Base-by-base conservation (phyloP, 2,797 vertebrate species). In the Aphelocoma californica region DNA sequence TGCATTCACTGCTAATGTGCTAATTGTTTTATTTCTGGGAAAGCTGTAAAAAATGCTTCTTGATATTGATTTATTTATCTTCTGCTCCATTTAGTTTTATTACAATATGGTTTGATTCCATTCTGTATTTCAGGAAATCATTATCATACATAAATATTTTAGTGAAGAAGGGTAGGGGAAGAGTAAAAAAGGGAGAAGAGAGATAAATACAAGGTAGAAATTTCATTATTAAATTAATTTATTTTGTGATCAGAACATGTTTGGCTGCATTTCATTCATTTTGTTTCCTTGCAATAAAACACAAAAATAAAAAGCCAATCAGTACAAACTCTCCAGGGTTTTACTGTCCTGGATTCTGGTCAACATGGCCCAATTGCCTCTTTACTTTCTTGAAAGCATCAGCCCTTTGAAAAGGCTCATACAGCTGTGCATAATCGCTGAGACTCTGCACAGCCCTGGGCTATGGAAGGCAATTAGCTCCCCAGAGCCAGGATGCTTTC, bases 11-110 rank as follows among this genome's bases (percentile, higher is more conserved):
- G 67, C 78, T 95, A 71, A 95, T 82, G 82, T 62, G 71, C 36
- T 96, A 93, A 85, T 92, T 95, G 86, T 90, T 96, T 96, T 93
- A 75, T 96, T 95, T 92, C 89, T 90, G 75, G 50, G 48, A 42
- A 95, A 77, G 80, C 20, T 83, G 56, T 87, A 73, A 88, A 91
- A 94, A 90, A 51, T 29, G 34, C 40, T 80, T 7, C 47, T 95
- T 36, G 3, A 6, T 81, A 84, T 70, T 74, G 94, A 95, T 95
- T 93, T 90, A 70, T 93, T 93, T 92, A 70, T 90, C 67, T 77
- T 84, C 66, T 73, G 67, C 74, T 87, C 61, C 67, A 61, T 95
- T 96, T 89, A 53, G 80, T 93, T 95, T 75, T 82, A 89, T 95
- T 95, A 92, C 88, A 83, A 60, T 74, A n/a, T 24, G 31, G 47